Conservation (phyloP, 2,113 vertebrate species). For the Gobius niger region DNA sequence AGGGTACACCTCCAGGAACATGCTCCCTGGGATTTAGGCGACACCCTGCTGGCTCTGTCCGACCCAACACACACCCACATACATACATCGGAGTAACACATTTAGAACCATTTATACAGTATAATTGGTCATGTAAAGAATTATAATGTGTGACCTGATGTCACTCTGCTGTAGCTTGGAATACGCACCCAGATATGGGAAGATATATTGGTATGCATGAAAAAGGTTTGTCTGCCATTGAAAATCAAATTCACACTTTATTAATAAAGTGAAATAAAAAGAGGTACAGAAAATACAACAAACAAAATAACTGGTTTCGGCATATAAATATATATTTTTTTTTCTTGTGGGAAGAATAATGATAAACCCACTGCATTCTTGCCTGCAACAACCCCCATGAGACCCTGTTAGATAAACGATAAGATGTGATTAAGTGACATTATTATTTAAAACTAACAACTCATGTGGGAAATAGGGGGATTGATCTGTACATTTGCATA, state of each 20-base stretch:
- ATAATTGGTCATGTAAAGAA: background rate
- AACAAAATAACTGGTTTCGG: background rate
- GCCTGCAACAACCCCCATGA: slow-evolving; percentile 47
- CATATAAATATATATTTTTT: background rate
- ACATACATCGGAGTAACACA: background rate
- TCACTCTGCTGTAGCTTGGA: background rate
- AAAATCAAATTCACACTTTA: too few species aligned
- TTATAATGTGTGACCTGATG: background rate
- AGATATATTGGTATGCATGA: too few species aligned
- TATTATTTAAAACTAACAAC: slow-evolving; percentile 62
- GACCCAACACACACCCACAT: slow-evolving; percentile 20
- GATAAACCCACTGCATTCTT: background rate
- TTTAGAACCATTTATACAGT: background rate
- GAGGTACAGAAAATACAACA: too few species aligned
- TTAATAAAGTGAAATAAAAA: too few species aligned
- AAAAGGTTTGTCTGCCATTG: too few species aligned
- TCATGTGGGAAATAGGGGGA: slow-evolving; percentile 47
- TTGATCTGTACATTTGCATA: slow-evolving; percentile 45
- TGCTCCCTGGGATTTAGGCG: slow-evolving; percentile 31
- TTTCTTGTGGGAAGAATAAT: slow-evolving; percentile 9
- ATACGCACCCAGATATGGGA: background rate
- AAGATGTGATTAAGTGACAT: slow-evolving; percentile 60
- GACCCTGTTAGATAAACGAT: slow-evolving; percentile 63
- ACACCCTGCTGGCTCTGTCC: slow-evolving; percentile 43
- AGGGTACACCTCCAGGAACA: slow-evolving; percentile 52